phyloP scores from a whole-genome alignment of 2,113 vertebrate genomes.

The Pluvianellus socialis region DNA sequence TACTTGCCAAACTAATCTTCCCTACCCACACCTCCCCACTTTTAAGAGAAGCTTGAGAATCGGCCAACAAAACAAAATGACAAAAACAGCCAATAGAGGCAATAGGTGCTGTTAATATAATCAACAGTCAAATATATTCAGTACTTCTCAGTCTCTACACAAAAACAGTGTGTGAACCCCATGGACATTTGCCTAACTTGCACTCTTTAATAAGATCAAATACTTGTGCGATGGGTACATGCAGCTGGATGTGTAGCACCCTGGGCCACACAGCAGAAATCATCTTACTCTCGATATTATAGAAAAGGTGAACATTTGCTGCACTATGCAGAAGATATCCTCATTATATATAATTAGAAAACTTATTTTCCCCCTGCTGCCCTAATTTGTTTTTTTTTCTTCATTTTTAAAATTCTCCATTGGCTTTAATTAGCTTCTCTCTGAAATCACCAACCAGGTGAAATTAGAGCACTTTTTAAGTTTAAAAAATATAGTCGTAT shows the following conservation, averaged over 20 bases:
- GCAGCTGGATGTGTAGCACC: not conserved
- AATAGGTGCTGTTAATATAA: not conserved
- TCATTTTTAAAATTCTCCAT: not conserved
- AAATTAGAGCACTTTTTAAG: conserved; percentile 47
- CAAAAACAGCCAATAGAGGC: not conserved
- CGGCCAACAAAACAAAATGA: not conserved
- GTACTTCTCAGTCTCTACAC: not conserved
- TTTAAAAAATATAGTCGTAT: not conserved
- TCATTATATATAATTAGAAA: conserved; percentile 32
- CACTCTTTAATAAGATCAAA: not conserved
- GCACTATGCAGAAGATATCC: not conserved
- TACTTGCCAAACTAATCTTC: not conserved
- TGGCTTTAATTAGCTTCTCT: conserved; percentile 42
- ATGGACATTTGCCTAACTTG: not conserved
- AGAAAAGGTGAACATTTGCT: not conserved
- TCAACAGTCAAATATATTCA: not conserved
- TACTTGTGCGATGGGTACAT: rapidly evolving
- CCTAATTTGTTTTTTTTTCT: conserved; percentile 4
- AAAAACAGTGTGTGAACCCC: not conserved
- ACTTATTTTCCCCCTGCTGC: conserved; percentile 21
- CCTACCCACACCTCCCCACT: not conserved
- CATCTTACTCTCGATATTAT: not conserved
- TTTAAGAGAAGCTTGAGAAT: not conserved
- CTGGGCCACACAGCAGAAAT: not conserved
- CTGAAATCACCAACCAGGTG: conserved; percentile 30